phyloP scores from a whole-genome alignment of 2,797 vertebrate genomes.

The Siniperca scherzeri region DNA sequence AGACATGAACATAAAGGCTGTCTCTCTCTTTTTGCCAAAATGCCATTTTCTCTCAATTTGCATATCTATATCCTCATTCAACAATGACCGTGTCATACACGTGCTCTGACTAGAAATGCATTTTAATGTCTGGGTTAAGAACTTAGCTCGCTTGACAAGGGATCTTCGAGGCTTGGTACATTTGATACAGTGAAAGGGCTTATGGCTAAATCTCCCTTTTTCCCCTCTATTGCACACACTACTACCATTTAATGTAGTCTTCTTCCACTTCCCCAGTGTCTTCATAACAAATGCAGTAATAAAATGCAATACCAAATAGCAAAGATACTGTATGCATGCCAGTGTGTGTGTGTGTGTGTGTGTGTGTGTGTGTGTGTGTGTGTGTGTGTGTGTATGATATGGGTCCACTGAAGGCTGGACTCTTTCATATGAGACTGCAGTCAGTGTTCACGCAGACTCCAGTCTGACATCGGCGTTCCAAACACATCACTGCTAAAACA shows the following conservation, averaged over 20 bases:
- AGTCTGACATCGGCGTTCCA: constrained; percentile 1
- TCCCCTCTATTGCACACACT: constrained; percentile 31
- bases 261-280: constrained; percentile 35
- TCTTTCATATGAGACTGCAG: constrained; percentile 36
- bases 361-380: background rate
- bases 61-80: constrained; percentile 26
- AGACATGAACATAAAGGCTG: background rate
- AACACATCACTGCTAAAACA: constrained; percentile 36
- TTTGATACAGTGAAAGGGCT: constrained; percentile 52
- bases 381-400: background rate
- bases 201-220: constrained; percentile 42
- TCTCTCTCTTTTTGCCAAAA: constrained; percentile 16
- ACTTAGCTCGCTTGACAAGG: constrained; percentile 46
- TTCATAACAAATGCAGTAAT: constrained; percentile 64
- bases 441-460: constrained; percentile 20
- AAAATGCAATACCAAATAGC: constrained; percentile 55
- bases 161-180: constrained; percentile 52
- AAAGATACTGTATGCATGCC: constrained; percentile 25
- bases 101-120: constrained; percentile 21
- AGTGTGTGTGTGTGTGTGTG: background rate
- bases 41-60: constrained; percentile 36
- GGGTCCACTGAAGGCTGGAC: background rate
- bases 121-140: constrained; percentile 46
- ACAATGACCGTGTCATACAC: constrained; percentile 12
- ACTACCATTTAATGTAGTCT: constrained; percentile 41